phyloP scores from a whole-genome alignment of 2,797 vertebrate species.

The Xenentodon cancila region DNA sequence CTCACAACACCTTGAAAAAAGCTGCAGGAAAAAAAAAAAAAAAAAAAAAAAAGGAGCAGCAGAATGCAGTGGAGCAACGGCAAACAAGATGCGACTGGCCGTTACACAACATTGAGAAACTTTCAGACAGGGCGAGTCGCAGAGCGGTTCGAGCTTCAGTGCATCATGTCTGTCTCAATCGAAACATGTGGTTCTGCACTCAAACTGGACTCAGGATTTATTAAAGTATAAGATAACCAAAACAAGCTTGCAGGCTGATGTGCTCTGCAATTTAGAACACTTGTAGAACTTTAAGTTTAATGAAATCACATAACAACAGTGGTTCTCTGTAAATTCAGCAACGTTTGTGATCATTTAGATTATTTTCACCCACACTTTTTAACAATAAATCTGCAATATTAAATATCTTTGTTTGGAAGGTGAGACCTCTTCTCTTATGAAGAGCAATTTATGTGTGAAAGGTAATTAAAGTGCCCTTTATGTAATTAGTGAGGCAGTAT shows the following conservation, averaged over 20 bases:
- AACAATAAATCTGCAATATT: no score
- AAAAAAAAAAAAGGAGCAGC: not conserved
- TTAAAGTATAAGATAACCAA: not conserved
- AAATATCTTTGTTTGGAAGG: no score
- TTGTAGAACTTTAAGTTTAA: not conserved
- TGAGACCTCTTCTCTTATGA: no score
- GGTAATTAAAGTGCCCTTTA: no score
- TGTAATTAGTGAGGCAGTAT: no score
- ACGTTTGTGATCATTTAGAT: no score
- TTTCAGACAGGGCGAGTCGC: not conserved
- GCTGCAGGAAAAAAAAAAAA: not conserved
- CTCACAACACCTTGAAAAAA: conserved; percentile 8
- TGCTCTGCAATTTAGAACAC: not conserved
- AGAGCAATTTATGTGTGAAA: no score
- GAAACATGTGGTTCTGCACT: not conserved
- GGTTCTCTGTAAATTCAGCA: no score
- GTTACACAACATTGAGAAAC: conserved; percentile 35
- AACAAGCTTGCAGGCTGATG: not conserved
- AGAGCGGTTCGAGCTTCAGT: conserved; percentile 9
- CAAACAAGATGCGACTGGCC: conserved; percentile 35
- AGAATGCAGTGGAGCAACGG: conserved; percentile 31
- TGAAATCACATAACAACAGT: not conserved
- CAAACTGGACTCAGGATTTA: not conserved
- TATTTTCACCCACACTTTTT: no score
- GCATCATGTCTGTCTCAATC: not conserved